Conservation (phyloP, 2,888 invertebrate species). For the Mesochorus sp. region DNA sequence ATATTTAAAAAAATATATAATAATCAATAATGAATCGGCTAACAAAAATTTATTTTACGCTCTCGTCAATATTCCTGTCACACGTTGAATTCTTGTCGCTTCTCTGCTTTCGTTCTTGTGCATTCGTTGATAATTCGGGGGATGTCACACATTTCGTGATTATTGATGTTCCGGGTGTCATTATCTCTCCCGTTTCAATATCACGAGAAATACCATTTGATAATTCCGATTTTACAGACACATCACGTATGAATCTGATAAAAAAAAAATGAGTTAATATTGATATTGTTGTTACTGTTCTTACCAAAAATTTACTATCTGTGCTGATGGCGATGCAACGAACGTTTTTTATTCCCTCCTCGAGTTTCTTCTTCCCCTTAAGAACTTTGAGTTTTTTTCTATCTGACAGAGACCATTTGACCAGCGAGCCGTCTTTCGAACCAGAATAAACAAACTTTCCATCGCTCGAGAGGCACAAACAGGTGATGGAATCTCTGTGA, state of each 20-base stretch:
- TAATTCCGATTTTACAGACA: too few relatives aligned
- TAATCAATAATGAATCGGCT: too few relatives aligned
- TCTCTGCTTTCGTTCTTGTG: too few relatives aligned
- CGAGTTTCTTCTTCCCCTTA: constrained; percentile 73
- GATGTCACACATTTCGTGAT: too few relatives aligned
- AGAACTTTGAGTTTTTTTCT: constrained; percentile 84
- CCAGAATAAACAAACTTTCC: constrained; percentile 90
- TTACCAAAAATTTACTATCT: constrained; percentile 91
- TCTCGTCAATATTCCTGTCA: too few relatives aligned
- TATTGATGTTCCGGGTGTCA: too few relatives aligned
- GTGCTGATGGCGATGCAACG: constrained; percentile 81
- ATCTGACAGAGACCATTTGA: constrained; percentile 90
- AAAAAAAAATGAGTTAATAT: background rate
- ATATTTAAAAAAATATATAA: too few relatives aligned
- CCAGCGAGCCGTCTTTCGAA: constrained; percentile 93
- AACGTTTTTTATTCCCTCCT: constrained; percentile 75
- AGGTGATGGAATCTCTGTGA: constrained; percentile 91
- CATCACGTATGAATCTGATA: constrained; percentile 52
- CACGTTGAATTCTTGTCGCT: too few relatives aligned
- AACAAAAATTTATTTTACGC: too few relatives aligned
- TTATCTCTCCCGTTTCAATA: too few relatives aligned
- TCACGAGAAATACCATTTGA: too few relatives aligned
- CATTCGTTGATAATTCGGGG: too few relatives aligned
- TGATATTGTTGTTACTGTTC: constrained; percentile 71
- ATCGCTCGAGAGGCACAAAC: constrained; percentile 90